phyloP scores from a whole-genome alignment of 1,140 invertebrate species.

The Popillia japonica region DNA sequence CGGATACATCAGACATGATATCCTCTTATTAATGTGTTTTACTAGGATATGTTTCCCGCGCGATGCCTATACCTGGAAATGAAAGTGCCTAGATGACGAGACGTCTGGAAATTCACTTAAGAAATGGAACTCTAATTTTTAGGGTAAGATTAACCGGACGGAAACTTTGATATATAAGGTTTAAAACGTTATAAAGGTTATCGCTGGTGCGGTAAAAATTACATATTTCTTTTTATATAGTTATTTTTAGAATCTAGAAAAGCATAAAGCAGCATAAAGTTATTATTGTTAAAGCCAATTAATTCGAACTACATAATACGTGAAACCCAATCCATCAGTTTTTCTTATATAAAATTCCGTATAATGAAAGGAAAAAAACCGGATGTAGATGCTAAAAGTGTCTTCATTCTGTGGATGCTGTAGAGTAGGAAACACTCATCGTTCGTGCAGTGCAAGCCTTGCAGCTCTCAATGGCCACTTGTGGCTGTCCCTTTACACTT shows the following conservation, averaged over 20 bases:
- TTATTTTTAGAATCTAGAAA: no score
- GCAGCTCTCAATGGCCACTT: conserved; percentile 56
- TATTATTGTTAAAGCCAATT: no score
- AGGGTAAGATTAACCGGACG: background rate
- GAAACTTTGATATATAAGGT: background rate
- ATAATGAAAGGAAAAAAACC: conserved; percentile 20
- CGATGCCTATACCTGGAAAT: conserved; percentile 28
- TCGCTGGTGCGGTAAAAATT: no score
- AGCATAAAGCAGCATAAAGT: no score
- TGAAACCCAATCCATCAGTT: conserved; percentile 9
- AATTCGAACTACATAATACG: no score
- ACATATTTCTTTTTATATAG: no score
- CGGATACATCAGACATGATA: conserved; percentile 48
- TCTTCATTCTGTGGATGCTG: conserved; percentile 23
- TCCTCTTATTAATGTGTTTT: conserved; percentile 45
- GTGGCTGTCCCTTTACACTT: conserved; percentile 52
- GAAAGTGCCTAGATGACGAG: conserved; percentile 12
- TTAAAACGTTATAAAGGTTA: no score
- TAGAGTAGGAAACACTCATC: conserved; percentile 30
- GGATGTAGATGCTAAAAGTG: conserved; percentile 26
- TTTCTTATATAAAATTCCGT: background rate
- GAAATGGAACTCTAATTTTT: conserved; percentile 9
- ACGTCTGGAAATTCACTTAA: conserved; percentile 35
- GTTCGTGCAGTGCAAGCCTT: conserved; percentile 49
- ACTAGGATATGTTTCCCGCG: conserved; percentile 19